Evolutionary conservation across 2,113 vertebrate genomes (phyloP).

Genomic region (Neolamprologus modestus): DNA sequence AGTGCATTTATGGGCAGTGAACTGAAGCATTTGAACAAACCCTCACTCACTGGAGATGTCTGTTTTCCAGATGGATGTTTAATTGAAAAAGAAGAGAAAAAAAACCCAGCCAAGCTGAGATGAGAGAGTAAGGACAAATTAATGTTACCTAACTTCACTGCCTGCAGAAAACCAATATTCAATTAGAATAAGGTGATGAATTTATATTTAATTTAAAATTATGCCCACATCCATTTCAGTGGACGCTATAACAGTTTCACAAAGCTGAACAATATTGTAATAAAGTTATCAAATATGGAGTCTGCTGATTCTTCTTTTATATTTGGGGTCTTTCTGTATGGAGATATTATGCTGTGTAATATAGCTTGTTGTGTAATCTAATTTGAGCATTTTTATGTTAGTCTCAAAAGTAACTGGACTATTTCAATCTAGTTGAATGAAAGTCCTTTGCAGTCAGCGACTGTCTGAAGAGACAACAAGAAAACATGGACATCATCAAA

Average conservation of each 20-base stretch:
- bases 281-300: not conserved
- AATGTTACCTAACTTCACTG: not conserved
- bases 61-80: not conserved
- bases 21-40: not conserved
- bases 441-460: not conserved
- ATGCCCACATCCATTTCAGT: not conserved
- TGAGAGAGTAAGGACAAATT: not conserved
- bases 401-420: not conserved
- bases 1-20: not conserved
- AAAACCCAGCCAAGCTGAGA: not conserved
- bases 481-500: not conserved
- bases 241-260: not conserved
- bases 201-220: not conserved
- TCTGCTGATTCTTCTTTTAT: not conserved
- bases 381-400: not conserved
- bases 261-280: not conserved
- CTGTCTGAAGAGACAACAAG: not conserved
- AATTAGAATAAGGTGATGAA: not conserved
- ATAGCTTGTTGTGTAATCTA: not conserved
- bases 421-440: not conserved
- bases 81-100: not conserved
- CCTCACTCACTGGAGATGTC: not conserved
- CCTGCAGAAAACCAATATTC: not conserved
- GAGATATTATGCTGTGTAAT: not conserved
- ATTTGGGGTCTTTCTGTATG: not conserved